phyloP scores from a whole-genome alignment of 92 coral and sea anemone species.

The Galaxea fascicularis region DNA sequence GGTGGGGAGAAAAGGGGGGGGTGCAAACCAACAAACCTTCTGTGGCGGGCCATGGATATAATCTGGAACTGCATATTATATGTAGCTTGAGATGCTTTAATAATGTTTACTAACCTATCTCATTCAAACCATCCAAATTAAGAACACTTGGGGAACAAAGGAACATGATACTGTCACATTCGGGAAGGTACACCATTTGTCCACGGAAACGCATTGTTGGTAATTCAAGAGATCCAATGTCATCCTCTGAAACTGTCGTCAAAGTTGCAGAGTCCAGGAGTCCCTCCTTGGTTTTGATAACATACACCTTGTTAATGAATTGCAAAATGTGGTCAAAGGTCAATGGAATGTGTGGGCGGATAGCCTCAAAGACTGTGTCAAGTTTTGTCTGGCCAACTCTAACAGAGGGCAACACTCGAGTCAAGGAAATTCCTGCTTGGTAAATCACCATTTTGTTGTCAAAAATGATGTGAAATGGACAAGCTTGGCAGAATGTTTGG shows the following conservation, averaged over 20 bases:
- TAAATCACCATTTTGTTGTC: slow-evolving; percentile 91
- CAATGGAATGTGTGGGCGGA: slow-evolving; percentile 82
- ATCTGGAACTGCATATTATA: no score
- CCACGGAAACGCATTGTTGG: slow-evolving; percentile 99
- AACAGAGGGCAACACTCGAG: slow-evolving; percentile 85
- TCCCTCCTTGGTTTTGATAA: slow-evolving; percentile 91
- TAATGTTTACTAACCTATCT: slow-evolving; percentile 76
- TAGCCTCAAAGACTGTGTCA: slow-evolving; percentile 79
- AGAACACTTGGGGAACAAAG: slow-evolving; percentile 98
- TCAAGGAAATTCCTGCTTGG: slow-evolving; percentile 91
- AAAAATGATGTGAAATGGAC: slow-evolving; percentile 93
- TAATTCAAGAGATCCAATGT: slow-evolving; percentile 80
- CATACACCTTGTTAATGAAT: slow-evolving; percentile 87
- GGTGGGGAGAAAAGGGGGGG: no score
- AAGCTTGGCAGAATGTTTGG: slow-evolving; percentile 91
- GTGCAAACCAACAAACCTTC: no score
- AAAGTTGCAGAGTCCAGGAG: slow-evolving; percentile 88
- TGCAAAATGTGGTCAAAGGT: slow-evolving; percentile 85
- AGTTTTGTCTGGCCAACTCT: slow-evolving; percentile 83
- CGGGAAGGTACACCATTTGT: slow-evolving; percentile 96
- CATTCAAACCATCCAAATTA: slow-evolving; percentile 96
- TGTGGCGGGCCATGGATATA: no score
- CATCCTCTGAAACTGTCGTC: slow-evolving; percentile 96
- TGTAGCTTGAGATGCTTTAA: no score
- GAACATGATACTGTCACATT: slow-evolving; percentile 88